These are phyloP conservation scores for Turdus rufiventris DNA, from an alignment of 2,113 vertebrate species.

Conservation along the genomic window DNA sequence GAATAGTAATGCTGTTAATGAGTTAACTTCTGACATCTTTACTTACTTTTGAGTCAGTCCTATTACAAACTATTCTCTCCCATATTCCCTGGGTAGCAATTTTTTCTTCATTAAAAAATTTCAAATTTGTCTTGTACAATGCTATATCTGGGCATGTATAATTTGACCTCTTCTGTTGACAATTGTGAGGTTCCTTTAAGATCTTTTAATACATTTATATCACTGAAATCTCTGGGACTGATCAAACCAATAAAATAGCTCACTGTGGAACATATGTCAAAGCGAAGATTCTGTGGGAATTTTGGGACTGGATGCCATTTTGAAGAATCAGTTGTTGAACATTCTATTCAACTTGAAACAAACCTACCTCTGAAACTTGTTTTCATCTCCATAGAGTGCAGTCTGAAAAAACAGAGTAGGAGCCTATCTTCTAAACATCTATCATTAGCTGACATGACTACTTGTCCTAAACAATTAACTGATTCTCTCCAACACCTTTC, in stretches of 20 bases:
- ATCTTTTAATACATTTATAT: not conserved
- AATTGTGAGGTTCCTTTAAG: not conserved
- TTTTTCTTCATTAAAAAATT: not conserved
- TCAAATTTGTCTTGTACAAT: not conserved
- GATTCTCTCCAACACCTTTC: not conserved
- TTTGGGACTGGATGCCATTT: not conserved
- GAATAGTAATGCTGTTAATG: not conserved
- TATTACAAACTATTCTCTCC: not conserved
- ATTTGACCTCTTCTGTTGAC: not conserved
- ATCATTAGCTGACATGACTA: not conserved
- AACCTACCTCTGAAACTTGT: not conserved
- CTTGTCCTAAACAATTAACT: not conserved
- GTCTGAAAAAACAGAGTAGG: not conserved
- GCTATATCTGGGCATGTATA: not conserved
- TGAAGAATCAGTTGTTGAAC: not conserved
- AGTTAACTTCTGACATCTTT: not conserved
- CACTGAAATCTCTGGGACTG: not conserved
- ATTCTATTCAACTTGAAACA: not conserved
- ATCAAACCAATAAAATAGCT: not conserved
- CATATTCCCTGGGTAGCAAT: not conserved
- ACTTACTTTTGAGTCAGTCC: not conserved
- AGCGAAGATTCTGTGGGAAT: not conserved
- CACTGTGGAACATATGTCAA: not conserved
- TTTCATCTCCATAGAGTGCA: not conserved
- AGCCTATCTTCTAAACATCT: not conserved